Evolutionary conservation across 2,113 vertebrate genomes (phyloP).

Genomic region (Sakesphorus luctuosus): DNA sequence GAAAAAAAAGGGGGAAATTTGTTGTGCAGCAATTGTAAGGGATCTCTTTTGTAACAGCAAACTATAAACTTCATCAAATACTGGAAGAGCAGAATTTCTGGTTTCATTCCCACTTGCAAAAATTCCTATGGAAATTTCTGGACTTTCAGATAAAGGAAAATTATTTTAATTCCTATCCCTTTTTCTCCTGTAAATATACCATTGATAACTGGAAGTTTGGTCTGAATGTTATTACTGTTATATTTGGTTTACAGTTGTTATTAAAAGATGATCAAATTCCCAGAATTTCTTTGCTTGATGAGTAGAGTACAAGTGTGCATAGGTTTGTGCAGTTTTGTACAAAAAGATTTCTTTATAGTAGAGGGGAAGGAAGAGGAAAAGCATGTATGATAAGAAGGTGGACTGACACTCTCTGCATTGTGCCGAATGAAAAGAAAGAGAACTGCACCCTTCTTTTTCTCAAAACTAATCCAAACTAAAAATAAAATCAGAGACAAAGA

Average conservation of each 20-base stretch:
- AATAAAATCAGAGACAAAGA: neutral
- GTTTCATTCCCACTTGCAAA: neutral
- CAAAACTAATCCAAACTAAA: neutral
- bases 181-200: neutral
- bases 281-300: neutral
- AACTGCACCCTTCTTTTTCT: neutral
- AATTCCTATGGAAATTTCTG: neutral
- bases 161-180: neutral
- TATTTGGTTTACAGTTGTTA: no score
- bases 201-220: neutral
- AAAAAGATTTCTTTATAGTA: neutral
- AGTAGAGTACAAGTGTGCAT: neutral
- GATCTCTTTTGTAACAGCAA: neutral
- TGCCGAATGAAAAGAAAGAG: neutral
- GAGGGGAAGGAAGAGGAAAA: neutral
- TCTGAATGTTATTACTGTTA: no score
- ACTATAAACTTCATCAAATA: neutral
- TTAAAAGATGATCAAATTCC: neutral
- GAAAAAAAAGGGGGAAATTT: neutral
- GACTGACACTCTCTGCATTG: accelerated
- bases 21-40: neutral
- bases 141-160: neutral
- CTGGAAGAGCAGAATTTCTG: neutral
- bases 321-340: neutral
- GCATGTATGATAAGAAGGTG: neutral